phyloP scores from a whole-genome alignment of 1,140 invertebrate genomes.

The Heliconius eleuchia region DNA sequence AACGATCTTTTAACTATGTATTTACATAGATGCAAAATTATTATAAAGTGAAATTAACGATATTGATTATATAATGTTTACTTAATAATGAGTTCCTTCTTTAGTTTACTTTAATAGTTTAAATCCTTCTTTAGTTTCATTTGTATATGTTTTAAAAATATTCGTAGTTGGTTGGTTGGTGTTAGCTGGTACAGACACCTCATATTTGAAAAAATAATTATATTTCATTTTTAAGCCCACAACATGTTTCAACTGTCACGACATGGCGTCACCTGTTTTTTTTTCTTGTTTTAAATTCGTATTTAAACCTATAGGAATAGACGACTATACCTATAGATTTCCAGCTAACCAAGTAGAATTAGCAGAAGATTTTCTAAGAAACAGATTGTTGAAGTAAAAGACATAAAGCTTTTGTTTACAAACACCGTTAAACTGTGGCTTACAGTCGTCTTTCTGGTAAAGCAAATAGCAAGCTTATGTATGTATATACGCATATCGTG shows the following conservation, averaged over 20 bases:
- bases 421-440: neutral
- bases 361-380: neutral
- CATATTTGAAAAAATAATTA: too few relatives aligned
- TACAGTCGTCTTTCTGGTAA: neutral
- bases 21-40: neutral
- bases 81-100: neutral
- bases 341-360: neutral
- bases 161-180: too few relatives aligned
- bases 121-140: neutral
- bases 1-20: neutral
- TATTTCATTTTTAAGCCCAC: too few relatives aligned
- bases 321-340: neutral
- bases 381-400: neutral
- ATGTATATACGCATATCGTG: neutral
- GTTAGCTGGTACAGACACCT: too few relatives aligned
- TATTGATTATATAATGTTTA: neutral
- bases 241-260: too few relatives aligned
- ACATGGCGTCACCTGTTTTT: too few relatives aligned
- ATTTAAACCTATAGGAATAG: too few relatives aligned
- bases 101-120: neutral
- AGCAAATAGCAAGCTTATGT: neutral
- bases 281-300: too few relatives aligned
- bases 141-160: too few relatives aligned
- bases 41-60: neutral
- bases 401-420: constrained; percentile 5